A percentile compares a stretch with the other conserved stretches of the same genome.
Conservation (phyloP, 2,797 vertebrate genomes). For the Bufotes viridis region DNA sequence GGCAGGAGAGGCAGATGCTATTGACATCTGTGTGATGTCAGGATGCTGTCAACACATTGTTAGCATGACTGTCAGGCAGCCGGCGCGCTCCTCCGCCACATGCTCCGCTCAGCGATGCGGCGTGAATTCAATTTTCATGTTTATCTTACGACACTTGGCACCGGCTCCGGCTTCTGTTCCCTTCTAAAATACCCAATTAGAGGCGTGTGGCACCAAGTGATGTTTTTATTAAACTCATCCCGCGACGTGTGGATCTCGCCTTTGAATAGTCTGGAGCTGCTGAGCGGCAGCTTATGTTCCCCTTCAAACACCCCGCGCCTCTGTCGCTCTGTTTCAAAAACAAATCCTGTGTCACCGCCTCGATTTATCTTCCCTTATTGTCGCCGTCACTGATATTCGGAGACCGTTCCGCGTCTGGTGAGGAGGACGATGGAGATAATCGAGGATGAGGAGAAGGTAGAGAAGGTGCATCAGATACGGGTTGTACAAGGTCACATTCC, state of each 20-base stretch:
- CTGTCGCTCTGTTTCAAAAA: constrained; percentile 44
- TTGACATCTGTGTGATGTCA: constrained; percentile 83
- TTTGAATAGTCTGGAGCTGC: constrained; percentile 44
- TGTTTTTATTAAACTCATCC: constrained; percentile 33
- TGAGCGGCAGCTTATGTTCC: constrained; percentile 43
- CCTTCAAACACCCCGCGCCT: constrained; percentile 36
- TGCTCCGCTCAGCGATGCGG: constrained; percentile 66
- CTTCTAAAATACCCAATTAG: constrained; percentile 27
- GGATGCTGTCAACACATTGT: constrained; percentile 81
- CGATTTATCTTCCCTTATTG: not conserved
- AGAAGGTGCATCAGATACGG: not conserved
- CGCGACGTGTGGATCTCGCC: not conserved
- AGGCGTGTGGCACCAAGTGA: not conserved
- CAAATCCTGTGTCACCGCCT: constrained; percentile 5
- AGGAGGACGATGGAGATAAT: not conserved
- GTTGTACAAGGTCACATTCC: not conserved
- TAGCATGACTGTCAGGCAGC: constrained; percentile 76
- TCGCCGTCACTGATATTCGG: not conserved
- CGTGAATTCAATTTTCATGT: constrained; percentile 66
- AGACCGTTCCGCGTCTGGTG: not conserved
- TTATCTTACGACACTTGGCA: constrained; percentile 66
- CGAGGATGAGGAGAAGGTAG: not conserved
- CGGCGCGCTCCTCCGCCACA: constrained; percentile 70
- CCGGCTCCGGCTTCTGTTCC: constrained; percentile 55
- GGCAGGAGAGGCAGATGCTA: constrained; percentile 76